Evolutionary conservation across 2,888 invertebrate genomes (phyloP).

Genomic region (Pharmacophagus antenor): DNA sequence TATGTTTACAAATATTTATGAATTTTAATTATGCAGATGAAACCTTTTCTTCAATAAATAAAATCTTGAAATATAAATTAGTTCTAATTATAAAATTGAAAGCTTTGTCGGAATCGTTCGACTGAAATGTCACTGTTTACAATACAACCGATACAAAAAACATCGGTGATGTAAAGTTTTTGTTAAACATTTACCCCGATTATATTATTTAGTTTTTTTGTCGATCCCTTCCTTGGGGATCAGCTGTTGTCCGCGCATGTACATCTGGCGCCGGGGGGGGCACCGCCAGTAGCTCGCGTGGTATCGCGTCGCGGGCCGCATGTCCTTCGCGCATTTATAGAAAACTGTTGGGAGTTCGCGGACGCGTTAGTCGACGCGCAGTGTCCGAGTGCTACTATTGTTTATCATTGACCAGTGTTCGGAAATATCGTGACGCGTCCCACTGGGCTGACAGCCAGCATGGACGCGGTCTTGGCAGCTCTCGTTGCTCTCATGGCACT

Average conservation of each 20-base stretch:
- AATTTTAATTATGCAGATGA: neutral
- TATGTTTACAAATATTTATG: neutral
- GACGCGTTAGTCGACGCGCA: constrained; percentile 47
- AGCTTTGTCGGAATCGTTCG: constrained; percentile 17
- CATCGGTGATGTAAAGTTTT: constrained; percentile 32
- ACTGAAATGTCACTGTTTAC: constrained; percentile 23
- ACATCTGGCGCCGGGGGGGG: constrained; percentile 58
- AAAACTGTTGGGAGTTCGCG: constrained; percentile 45
- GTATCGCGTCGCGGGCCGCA: constrained; percentile 35
- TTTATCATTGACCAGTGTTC: constrained; percentile 42
- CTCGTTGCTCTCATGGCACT: constrained; percentile 77
- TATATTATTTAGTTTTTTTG: constrained; percentile 49
- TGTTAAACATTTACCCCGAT: constrained; percentile 39
- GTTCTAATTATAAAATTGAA: constrained; percentile 24
- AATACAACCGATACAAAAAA: constrained; percentile 13
- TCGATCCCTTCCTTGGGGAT: constrained; percentile 53
- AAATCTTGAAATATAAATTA: constrained; percentile 18
- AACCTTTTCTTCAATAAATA: constrained; percentile 15
- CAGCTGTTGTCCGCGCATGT: constrained; percentile 77
- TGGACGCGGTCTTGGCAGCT: constrained; percentile 78
- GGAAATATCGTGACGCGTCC: constrained; percentile 52
- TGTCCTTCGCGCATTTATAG: constrained; percentile 50
- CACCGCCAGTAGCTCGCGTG: constrained; percentile 51
- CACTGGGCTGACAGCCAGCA: constrained; percentile 73
- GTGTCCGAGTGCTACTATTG: constrained; percentile 46